Evolutionary conservation across 1,140 invertebrate genomes (phyloP), one percentile per base, ranked within the genome.

Genomic region (Acromyrmex echinatior): DNA sequence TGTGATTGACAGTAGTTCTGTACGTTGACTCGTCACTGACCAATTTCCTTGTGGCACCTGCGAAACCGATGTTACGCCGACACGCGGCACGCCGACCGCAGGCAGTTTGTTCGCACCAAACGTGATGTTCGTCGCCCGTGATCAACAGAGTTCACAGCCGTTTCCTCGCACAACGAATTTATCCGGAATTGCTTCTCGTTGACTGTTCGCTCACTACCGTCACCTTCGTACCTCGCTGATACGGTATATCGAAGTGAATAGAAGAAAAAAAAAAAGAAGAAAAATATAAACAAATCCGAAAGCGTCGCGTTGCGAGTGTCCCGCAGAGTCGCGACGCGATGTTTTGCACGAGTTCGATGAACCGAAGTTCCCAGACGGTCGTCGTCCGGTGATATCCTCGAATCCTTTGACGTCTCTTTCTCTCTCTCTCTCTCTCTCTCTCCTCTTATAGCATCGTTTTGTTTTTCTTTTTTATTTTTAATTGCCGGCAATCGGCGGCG

Each of bases 291-390:
- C 76, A 81, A 74, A 51, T 79, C 51, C 45, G 60, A 80, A 80
- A 68, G 63, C 53, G 76, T 86, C 68, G 63, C 65, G 78, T 62
- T 56, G 56, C 73, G 53, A 58, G 53, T 60, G 71, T 76, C 73
- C 53, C 73, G 53, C 53, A 12, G 71, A 62, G 56, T 77, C 56
- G 60, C 76, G 76, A 35, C 76, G 60, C 25, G 60, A 66, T 71
- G 53, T 82, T 82, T 82, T 35, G 31, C 70, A 39, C 68, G 70
- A 51, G 80, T 84, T 84, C 80, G 84, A 58, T 86, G 76, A 66
- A 86, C 84, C 77, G 45, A n/a, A 25, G 25, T 51, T 56, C 63
- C 60, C 60, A 70, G 51, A 62, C 62, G 25, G 39, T 80, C 39
- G 45, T 82, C 25, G 84, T 80, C 84, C 9, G 21, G 18, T 51